Evolutionary conservation across 2,797 vertebrate species (phyloP).

Genomic region (Basileuterus tristriatus): DNA sequence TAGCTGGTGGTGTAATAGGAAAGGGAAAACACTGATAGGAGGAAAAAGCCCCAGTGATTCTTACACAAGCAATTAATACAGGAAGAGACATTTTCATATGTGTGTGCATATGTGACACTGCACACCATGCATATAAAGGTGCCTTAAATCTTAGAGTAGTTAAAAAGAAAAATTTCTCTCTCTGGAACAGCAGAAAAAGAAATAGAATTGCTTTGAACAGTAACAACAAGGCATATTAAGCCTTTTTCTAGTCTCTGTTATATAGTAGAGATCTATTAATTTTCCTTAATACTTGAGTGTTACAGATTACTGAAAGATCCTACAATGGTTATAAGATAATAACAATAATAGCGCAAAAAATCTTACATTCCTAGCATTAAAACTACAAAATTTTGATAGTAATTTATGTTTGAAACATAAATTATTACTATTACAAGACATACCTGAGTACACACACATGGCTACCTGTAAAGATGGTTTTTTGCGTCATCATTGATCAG

Average conservation of each 20-base stretch:
- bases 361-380: not conserved
- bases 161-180: not conserved
- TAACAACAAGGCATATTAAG: not conserved
- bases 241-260: not conserved
- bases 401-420: not conserved
- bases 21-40: not conserved
- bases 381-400: not conserved
- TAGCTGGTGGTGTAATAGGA: not conserved
- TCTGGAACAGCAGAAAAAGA: not conserved
- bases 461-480: not conserved
- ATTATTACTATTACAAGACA: not conserved
- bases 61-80: not conserved
- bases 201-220: not conserved
- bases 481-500: not conserved
- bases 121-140: not conserved
- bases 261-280: not conserved
- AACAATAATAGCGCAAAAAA: not conserved
- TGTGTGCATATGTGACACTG: not conserved
- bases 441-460: not conserved
- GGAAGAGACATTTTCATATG: not conserved
- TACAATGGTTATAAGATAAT: not conserved
- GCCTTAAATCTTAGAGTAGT: not conserved
- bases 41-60: not conserved
- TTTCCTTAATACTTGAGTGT: not conserved
- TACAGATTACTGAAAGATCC: not conserved